phyloP scores from a whole-genome alignment of 2,888 invertebrate genomes.

The Escarpia spicata region DNA sequence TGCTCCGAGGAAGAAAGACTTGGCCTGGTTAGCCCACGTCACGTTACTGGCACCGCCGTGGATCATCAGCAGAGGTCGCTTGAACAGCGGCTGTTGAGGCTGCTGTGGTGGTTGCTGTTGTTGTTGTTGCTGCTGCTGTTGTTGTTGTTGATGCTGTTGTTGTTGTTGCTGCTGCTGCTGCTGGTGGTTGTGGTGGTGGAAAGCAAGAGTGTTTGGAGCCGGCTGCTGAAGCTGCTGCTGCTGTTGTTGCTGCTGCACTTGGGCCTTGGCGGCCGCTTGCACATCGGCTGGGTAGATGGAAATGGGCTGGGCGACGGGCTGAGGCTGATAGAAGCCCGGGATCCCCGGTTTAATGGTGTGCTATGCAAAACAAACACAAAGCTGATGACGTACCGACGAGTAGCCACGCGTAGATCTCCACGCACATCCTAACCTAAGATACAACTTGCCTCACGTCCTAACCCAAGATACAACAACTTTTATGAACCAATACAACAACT shows the following conservation, averaged over 20 bases:
- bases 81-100: background rate
- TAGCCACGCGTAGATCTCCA: background rate
- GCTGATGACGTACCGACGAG: background rate
- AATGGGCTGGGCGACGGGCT: constrained; percentile 1
- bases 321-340: constrained; percentile 7
- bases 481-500: too few species aligned
- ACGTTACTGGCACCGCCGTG: background rate
- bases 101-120: background rate
- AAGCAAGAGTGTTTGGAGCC: too few species aligned
- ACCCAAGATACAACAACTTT: too few species aligned
- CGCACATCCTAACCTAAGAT: too few species aligned
- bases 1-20: constrained; percentile 1
- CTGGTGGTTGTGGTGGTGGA: background rate
- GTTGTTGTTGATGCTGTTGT: background rate
- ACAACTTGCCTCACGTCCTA: too few species aligned
- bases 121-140: background rate
- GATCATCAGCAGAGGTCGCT: background rate
- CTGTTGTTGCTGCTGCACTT: background rate
- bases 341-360: background rate
- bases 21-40: background rate
- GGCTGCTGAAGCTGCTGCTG: background rate
- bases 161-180: background rate
- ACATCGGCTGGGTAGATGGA: background rate
- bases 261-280: background rate
- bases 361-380: constrained; percentile 1